Conservation (phyloP, 2,888 invertebrate species). For the Caenorhabditis macrosperma region DNA sequence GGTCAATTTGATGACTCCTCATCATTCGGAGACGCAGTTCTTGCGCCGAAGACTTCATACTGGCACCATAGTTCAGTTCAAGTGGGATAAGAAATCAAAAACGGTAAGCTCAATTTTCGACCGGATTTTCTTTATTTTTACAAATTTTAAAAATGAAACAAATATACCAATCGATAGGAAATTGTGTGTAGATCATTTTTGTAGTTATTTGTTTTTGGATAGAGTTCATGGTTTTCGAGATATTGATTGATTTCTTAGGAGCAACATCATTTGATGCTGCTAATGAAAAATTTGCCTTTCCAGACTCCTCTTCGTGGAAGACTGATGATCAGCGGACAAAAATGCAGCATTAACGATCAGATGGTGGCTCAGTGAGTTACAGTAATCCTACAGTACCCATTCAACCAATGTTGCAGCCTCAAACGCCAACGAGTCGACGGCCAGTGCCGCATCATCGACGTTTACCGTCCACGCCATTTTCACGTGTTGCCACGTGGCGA, state of each 20-base stretch:
- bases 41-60: conserved; percentile 22
- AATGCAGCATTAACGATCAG: conserved; percentile 14
- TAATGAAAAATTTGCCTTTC: too few species aligned
- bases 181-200: too few species aligned
- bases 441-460: conserved; percentile 30
- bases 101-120: too few species aligned
- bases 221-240: too few species aligned
- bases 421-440: conserved; percentile 11
- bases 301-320: conserved; percentile 32
- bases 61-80: conserved; percentile 27
- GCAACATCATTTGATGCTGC: too few species aligned
- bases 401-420: conserved; percentile 12
- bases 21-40: conserved; percentile 50
- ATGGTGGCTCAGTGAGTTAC: conserved; percentile 31
- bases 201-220: too few species aligned
- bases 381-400: not conserved
- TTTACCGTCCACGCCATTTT: conserved; percentile 20
- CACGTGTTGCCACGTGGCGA: conserved; percentile 11
- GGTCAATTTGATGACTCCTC: not conserved
- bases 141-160: too few species aligned
- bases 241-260: too few species aligned
- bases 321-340: not conserved
- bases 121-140: too few species aligned
- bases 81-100: conserved; percentile 57
- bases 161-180: too few species aligned